These are phyloP conservation scores for Coptodon rendalli DNA, from an alignment of 2,113 vertebrate genomes.

Conservation along the genomic window DNA sequence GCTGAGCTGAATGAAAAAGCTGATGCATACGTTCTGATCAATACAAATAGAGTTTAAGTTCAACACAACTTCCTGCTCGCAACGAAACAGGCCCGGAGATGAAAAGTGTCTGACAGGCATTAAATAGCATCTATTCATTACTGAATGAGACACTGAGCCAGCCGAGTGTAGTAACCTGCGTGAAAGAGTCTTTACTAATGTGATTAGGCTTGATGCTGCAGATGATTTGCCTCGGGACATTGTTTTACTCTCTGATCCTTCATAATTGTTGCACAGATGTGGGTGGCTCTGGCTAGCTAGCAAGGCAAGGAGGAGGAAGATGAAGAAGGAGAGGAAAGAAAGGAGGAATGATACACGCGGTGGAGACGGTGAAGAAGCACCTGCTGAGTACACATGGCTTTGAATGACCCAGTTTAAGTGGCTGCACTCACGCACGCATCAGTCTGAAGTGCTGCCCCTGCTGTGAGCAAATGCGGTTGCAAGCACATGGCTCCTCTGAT, in stretches of 20 bases:
- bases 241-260: slow-evolving; percentile 47
- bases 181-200: slow-evolving; percentile 8
- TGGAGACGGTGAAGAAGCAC: slow-evolving; percentile 22
- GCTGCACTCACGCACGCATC: slow-evolving; percentile 56
- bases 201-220: slow-evolving; percentile 49
- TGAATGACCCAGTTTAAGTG: slow-evolving; percentile 50
- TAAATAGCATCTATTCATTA: slow-evolving; percentile 11
- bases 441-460: slow-evolving; percentile 38
- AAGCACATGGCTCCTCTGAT: slow-evolving; percentile 45
- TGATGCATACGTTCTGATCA: neutral
- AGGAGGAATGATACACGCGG: neutral
- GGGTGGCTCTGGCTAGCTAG: slow-evolving; percentile 10
- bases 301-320: neutral
- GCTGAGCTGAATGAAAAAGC: neutral
- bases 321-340: neutral
- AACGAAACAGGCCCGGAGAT: neutral
- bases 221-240: slow-evolving; percentile 50
- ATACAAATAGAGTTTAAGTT: slow-evolving; percentile 7
- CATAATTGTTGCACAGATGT: slow-evolving; percentile 48
- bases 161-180: neutral
- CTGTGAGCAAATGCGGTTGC: slow-evolving; percentile 33
- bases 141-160: neutral
- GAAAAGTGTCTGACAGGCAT: neutral
- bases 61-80: neutral
- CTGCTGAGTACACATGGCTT: slow-evolving; percentile 62